These are phyloP conservation scores for Cartodere bifasciata DNA, from an alignment of 2,888 invertebrate species.

Conservation along the genomic window DNA sequence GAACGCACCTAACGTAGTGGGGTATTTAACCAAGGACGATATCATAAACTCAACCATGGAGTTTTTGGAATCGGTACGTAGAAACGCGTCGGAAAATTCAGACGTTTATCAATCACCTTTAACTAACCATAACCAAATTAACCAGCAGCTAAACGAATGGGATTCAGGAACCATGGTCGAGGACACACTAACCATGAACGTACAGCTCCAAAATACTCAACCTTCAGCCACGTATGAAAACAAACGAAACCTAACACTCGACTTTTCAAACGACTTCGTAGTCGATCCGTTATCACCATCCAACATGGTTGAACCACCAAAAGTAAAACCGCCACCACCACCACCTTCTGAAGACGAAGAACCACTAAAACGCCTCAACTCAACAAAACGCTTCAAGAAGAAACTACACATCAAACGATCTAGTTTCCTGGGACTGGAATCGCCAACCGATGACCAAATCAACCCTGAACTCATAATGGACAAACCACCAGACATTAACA, in stretches of 20 bases:
- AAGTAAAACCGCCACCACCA: constrained; percentile 70
- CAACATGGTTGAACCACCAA: constrained; percentile 22
- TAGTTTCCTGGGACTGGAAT: constrained; percentile 76
- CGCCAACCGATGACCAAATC: constrained; percentile 53
- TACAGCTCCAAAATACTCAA: no score
- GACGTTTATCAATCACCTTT: constrained; percentile 4
- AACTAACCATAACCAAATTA: constrained; percentile 36
- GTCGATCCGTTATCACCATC: constrained; percentile 18
- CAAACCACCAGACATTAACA: constrained; percentile 71
- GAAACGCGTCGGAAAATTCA: constrained; percentile 5
- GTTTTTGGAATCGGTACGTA: constrained; percentile 10
- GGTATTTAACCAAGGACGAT: constrained; percentile 22
- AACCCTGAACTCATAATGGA: constrained; percentile 45
- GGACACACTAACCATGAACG: no score
- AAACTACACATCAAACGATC: constrained; percentile 73
- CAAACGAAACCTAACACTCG: no score
- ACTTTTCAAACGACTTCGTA: no score
- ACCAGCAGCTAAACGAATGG: no score
- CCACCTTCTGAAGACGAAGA: constrained; percentile 42
- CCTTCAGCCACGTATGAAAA: no score
- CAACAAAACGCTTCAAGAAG: constrained; percentile 74
- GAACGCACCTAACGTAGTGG: constrained; percentile 5
- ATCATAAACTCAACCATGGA: constrained; percentile 27
- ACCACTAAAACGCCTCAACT: constrained; percentile 58
- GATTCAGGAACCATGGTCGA: no score